Conservation (phyloP, 1,140 invertebrate species). For the Nasonia longicornis region DNA sequence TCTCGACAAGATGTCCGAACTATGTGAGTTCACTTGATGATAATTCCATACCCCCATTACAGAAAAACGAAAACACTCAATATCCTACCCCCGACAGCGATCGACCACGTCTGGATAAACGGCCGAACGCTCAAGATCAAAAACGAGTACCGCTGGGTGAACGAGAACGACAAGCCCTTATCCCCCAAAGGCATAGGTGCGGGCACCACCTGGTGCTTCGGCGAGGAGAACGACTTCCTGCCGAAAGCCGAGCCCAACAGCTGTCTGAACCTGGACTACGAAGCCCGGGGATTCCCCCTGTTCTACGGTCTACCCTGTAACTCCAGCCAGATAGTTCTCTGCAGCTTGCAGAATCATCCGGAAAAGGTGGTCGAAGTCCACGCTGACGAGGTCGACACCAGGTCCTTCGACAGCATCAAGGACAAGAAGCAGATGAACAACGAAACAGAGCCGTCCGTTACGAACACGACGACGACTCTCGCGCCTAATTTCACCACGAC, state of each 20-base stretch:
- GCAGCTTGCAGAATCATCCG: neutral
- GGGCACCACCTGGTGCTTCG: conserved; percentile 46
- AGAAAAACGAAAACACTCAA: too few species aligned
- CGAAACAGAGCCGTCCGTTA: neutral
- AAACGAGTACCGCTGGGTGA: conserved; percentile 45
- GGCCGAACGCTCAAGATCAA: conserved; percentile 39
- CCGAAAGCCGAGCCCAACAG: conserved; percentile 40
- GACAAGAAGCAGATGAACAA: neutral
- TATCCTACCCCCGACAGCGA: conserved; percentile 3
- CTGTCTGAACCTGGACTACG: conserved; percentile 50
- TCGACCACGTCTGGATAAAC: conserved; percentile 48
- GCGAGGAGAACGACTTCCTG: conserved; percentile 17
- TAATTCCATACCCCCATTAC: too few species aligned
- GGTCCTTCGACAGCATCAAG: neutral
- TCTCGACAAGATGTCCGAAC: conserved; percentile 47
- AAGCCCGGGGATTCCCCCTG: conserved; percentile 43
- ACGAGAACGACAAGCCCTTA: conserved; percentile 42
- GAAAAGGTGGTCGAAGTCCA: neutral
- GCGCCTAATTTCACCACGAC: too few species aligned
- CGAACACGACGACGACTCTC: too few species aligned
- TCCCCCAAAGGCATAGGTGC: conserved; percentile 22
- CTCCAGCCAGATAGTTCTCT: conserved; percentile 45
- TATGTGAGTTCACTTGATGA: conserved; percentile 31
- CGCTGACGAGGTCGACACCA: conserved; percentile 1
- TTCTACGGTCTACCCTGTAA: conserved; percentile 49